Base-by-base conservation (phyloP, 1,140 invertebrate species). In the Rhizoglyphus robini region DNA sequence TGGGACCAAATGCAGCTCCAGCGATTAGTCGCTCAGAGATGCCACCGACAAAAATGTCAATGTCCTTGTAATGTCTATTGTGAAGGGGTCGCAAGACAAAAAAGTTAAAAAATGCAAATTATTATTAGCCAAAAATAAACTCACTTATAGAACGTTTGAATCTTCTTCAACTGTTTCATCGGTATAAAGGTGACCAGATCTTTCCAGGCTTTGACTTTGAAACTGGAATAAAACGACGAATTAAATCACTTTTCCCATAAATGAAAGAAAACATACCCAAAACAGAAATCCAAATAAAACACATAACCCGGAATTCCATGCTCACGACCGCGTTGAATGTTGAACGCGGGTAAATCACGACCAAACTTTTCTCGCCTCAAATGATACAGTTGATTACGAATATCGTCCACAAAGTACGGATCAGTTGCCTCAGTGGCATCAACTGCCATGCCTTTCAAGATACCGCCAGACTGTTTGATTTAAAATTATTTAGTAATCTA, bases 1-100 rank as follows among this genome's bases (percentile, higher is more conserved):
- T 97, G 0, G 94, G 93, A 5, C 94, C 94, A 0, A 96, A 87
- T 0, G 95, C 75, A 8, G 90, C 92, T 34, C 77, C 80, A 3
- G 72, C 64, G 13, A 77, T 60, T 72, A 88, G 85, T 20, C 68
- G 73, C 71, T 85, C 84, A 3, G 81, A 74, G 8, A 83, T 73
- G 2, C 77, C 81, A 8, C 80, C 83, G 8, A 81, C 75, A 69
- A 82, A 83, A 4, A 86, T 71, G 71, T 86, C 85, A 4, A 85
- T 78, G 68, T 86, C 84, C 59, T 84, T 59, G 11, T 47, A 70
- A 58, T 66, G 60, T 32, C 61, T 69, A 48, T 31, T 25, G 2
- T 20, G 18, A 20, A 4, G 20, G 20, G 18, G 13, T 2, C 30
- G n/a, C 23, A 57, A 2, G 13, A 57, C 15, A 34, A n/a, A 59